Base-by-base conservation (phyloP, 1,140 invertebrate species). In the Lysiphlebus fabarum region DNA sequence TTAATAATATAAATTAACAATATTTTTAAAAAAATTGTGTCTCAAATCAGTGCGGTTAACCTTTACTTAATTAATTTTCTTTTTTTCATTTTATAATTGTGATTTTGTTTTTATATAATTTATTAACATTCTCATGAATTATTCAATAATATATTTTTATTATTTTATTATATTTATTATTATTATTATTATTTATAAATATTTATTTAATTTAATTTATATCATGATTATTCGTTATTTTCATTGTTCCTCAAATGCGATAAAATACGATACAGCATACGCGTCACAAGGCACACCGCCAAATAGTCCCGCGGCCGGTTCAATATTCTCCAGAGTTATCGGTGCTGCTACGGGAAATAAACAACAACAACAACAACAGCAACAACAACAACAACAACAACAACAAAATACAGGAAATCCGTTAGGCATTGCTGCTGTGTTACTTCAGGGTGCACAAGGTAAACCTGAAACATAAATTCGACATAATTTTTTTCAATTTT, bases 361-460 rank as follows among this genome's bases (percentile, higher is more conserved):
- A 66, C 71, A 74, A 63, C 61, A 66, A 61, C 69, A 67, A 26
- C 17, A 26, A 4, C 17, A 26, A 4, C 61, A 66, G 59, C 69
- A 67, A 26, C 17, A 26, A 4, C 17, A 26, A 4, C 17, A 55
- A 67, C 63, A 65, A 68, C 66, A 26, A 26, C 17, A 26, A 26
- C 17, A 26, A 4, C 17, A 26, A 26, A 26, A 26, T 26, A 26
- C 17, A 44, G 68, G 66, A 44, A 77, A 71, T 65, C 70, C 74
- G 37, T 74, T 80, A 44, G 77, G 78, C 66, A 68, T 80, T 57
- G 73, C 76, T 66, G 77, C 78, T 56, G 77, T 75, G 43, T 72
- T 80, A 55, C 70, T 79, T 41, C 78, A 79, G 64, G 74, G 77
- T 54, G 73, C 75, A 53, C 76, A 79, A 80, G 78, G 78, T 79